These are phyloP conservation scores for Luidia sarsii DNA, from an alignment of 53 echinoderm and acorn worm genomes.

Conservation along the genomic window DNA sequence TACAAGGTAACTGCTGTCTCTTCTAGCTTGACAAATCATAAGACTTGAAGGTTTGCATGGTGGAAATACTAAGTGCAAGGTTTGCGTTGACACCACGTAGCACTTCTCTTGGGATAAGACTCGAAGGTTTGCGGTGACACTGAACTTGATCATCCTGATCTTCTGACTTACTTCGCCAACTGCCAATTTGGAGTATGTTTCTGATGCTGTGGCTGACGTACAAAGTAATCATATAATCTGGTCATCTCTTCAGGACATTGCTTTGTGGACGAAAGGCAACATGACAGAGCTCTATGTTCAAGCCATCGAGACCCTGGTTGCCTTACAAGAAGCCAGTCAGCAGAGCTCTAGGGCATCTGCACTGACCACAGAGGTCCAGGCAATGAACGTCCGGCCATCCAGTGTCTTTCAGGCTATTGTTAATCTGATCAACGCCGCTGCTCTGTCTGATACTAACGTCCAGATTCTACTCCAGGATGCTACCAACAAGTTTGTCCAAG, in stretches of 20 bases:
- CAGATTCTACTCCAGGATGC: constrained; percentile 45
- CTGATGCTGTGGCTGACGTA: no score
- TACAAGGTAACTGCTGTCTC: no score
- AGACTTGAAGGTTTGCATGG: no score
- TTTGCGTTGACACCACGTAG: no score
- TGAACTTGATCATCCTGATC: no score
- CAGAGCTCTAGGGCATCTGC: constrained; percentile 10
- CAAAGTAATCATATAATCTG: not conserved
- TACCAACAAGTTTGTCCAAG: constrained; percentile 26
- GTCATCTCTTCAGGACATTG: constrained; percentile 56
- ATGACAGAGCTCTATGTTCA: constrained; percentile 69
- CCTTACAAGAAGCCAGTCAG: constrained; percentile 31
- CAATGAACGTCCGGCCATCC: constrained; percentile 50
- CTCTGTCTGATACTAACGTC: constrained; percentile 45
- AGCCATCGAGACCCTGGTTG: constrained; percentile 47
- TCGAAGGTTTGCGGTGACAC: no score
- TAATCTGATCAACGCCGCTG: constrained; percentile 58
- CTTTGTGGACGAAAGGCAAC: constrained; percentile 56
- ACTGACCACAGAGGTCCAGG: constrained; percentile 32
- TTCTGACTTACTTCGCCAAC: no score
- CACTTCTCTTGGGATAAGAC: no score
- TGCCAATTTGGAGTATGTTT: no score
- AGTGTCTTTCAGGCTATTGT: constrained; percentile 62
- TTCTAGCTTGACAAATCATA: no score
- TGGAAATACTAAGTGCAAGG: no score